Evolutionary conservation across 2,888 invertebrate genomes (phyloP).

Genomic region (Coenonympha arcania): DNA sequence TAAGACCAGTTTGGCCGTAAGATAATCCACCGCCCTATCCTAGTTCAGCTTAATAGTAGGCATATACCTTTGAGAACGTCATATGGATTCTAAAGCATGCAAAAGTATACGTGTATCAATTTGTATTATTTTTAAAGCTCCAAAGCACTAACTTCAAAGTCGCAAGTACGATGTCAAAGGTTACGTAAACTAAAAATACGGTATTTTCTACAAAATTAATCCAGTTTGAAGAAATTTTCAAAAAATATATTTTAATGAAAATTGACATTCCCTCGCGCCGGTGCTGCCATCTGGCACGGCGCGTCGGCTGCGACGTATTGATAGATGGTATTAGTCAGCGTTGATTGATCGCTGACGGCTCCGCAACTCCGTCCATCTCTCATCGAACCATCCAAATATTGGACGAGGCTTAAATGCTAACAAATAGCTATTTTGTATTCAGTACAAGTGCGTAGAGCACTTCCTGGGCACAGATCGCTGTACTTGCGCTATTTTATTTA

Average conservation of each 20-base stretch:
- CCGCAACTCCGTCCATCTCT: slow-evolving; percentile 40
- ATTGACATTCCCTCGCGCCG: slow-evolving; percentile 59
- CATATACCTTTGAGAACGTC: too few relatives aligned
- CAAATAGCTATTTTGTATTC: slow-evolving; percentile 6
- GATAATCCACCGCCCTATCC: too few relatives aligned
- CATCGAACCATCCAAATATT: slow-evolving; percentile 37
- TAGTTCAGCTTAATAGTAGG: too few relatives aligned
- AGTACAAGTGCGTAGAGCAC: neutral
- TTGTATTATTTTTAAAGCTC: too few relatives aligned
- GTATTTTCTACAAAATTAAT: neutral
- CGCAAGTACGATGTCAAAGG: neutral
- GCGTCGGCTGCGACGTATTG: slow-evolving; percentile 57
- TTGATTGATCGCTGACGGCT: slow-evolving; percentile 68
- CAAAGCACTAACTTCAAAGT: too few relatives aligned
- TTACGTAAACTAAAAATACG: neutral
- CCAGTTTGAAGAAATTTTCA: neutral
- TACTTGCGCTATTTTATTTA: neutral
- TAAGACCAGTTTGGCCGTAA: too few relatives aligned
- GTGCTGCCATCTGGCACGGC: slow-evolving; percentile 65
- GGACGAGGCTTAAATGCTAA: slow-evolving; percentile 29
- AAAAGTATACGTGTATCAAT: too few relatives aligned
- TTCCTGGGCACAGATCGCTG: neutral
- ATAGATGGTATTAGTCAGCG: slow-evolving; percentile 66
- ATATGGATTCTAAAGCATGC: too few relatives aligned
- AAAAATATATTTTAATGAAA: slow-evolving; percentile 37